Percentiles rank a stretch among this genome's conserved stretches.
These are phyloP conservation scores for Tupiocoris notatus DNA, from an alignment of 2,888 invertebrate genomes.

Conservation along the genomic window DNA sequence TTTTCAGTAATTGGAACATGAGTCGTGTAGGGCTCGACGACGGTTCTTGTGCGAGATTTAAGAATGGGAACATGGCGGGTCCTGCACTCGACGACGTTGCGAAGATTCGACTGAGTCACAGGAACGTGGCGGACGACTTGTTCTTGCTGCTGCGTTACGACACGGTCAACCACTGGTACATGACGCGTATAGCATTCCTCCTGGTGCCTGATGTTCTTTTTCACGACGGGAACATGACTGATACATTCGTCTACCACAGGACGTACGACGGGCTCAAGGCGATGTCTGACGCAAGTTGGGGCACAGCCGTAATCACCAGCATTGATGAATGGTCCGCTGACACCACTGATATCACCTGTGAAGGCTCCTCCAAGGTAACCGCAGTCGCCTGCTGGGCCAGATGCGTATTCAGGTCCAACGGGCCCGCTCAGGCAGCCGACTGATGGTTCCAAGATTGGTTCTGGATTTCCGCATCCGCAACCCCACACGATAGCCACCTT, in stretches of 20 bases:
- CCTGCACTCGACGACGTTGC: constrained; percentile 43
- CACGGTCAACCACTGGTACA: constrained; percentile 41
- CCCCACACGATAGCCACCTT: not conserved
- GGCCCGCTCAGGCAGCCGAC: not conserved
- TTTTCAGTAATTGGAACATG: constrained; percentile 45
- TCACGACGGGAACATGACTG: constrained; percentile 44
- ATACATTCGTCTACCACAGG: constrained; percentile 46
- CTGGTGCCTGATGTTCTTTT: constrained; percentile 43
- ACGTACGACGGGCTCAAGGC: constrained; percentile 41
- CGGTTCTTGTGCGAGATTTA: constrained; percentile 41
- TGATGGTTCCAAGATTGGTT: not conserved
- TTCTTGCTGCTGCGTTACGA: constrained; percentile 42
- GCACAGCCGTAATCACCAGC: not conserved
- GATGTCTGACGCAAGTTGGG: constrained; percentile 40
- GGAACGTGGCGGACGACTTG: constrained; percentile 45
- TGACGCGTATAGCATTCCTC: constrained; percentile 43
- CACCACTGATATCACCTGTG: not conserved
- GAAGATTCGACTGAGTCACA: constrained; percentile 29
- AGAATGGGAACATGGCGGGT: constrained; percentile 45
- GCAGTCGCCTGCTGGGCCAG: not conserved
- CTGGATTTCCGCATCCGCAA: not conserved
- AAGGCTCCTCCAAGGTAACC: not conserved
- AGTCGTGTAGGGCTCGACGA: constrained; percentile 46
- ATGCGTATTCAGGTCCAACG: not conserved
- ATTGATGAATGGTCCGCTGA: not conserved